Evolutionary conservation across 2,113 vertebrate species (phyloP), one percentile per base, ranked within the genome.

Genomic region (Dolichotis patagonum): DNA sequence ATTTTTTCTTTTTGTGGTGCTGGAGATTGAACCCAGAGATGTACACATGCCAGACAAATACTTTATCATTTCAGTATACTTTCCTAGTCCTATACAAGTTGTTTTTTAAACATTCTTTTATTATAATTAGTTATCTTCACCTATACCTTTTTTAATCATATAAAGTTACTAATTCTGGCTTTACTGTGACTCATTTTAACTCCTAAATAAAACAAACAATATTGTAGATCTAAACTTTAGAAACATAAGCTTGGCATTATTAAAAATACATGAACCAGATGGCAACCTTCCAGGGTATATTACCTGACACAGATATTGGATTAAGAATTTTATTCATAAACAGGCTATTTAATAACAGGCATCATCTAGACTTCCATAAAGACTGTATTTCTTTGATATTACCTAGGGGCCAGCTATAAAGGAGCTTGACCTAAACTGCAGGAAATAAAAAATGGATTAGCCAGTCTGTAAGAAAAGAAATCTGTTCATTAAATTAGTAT

Each of bases 211-310:
- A 95, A 96, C 71, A 77, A 93, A 97, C 75, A 97, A 75, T 32
- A 0, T 52, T 96, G 49, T 78, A 85, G 35, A 91, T 98, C 10
- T 86, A 86, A 98, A 97, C 87, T 88, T 67, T 52, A 85, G 56
- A 86, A 96, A 94, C 35, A 78, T 90, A 85, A 95, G 97, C 84
- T 96, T 98, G 85, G 97, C 94, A 96, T 85, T 62, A 94, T 97
- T 98, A 97, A 97, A 77, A 97, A 93, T 91, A 19, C 88, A 95
- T 88, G 38, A 97, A 97, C 96, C 96, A 98, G 97, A 97, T 91
- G 97, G 92, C 90, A 92, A 69, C 58, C 62, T 93, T 96, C 90
- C 90, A 96, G 94, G 85, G 88, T 63, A 94, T 63, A 77, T 43
- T 67, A 91, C 91, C 85, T 94, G 65, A 96, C 16, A 97, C 54